These are phyloP conservation scores for Drosophila eugracilis DNA, from an alignment of 1,140 invertebrate species.

Conservation along the genomic window DNA sequence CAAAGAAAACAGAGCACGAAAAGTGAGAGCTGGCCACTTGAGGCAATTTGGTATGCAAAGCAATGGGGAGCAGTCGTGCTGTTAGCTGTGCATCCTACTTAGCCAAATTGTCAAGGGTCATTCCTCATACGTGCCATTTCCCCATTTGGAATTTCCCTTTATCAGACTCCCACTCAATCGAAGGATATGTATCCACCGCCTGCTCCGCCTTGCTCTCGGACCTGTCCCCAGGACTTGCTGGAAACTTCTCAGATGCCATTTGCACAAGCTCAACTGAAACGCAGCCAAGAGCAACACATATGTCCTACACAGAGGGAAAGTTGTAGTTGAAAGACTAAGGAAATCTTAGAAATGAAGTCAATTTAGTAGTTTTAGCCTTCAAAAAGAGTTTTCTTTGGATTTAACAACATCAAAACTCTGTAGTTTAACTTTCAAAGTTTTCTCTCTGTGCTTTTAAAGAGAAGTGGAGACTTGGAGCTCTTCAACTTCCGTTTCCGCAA, in stretches of 20 bases:
- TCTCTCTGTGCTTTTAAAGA: too few relatives aligned
- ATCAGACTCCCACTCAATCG: background rate
- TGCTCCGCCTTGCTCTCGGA: slow-evolving; percentile 7
- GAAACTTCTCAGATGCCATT: background rate
- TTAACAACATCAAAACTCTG: background rate
- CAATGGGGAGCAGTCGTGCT: slow-evolving; percentile 3
- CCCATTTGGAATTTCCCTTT: background rate
- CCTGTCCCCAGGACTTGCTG: background rate
- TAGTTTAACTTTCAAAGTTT: too few relatives aligned
- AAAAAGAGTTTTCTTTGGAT: background rate
- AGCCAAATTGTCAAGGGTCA: slow-evolving; percentile 39
- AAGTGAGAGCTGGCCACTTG: background rate
- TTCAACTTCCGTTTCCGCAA: slow-evolving; percentile 15
- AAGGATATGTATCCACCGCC: background rate
- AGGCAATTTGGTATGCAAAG: slow-evolving; percentile 1
- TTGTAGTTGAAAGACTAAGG: too few relatives aligned
- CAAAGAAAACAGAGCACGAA: background rate
- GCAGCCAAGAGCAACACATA: background rate
- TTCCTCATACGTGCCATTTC: slow-evolving; percentile 21
- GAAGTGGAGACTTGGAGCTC: background rate
- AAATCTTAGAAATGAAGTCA: too few relatives aligned
- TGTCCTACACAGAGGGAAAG: background rate
- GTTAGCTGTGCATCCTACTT: slow-evolving; percentile 25
- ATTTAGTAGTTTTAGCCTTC: background rate
- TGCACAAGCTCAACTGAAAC: background rate